phyloP scores from a whole-genome alignment of 2,888 invertebrate genomes.

The Melipona beecheii region DNA sequence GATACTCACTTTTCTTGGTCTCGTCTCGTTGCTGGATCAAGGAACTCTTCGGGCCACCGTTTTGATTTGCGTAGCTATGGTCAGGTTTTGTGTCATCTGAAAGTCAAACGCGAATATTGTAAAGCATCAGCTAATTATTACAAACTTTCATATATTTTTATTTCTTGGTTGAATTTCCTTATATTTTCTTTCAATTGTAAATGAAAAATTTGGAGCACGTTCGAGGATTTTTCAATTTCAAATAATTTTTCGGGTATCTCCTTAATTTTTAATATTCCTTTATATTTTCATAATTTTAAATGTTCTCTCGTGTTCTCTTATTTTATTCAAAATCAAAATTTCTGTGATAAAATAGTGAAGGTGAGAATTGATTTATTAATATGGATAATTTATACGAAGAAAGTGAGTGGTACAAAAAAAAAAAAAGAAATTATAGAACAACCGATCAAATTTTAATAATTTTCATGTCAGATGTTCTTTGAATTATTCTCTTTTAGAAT shows the following conservation, averaged over 20 bases:
- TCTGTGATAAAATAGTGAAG: neutral
- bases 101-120: constrained; percentile 56
- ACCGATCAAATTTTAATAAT: neutral
- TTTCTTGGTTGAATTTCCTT: neutral
- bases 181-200: neutral
- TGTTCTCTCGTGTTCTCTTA: neutral
- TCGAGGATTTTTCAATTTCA: too few relatives aligned
- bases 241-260: too few relatives aligned
- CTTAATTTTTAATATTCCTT: neutral
- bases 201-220: too few relatives aligned
- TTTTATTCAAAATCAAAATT: neutral
- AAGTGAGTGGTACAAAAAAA: neutral
- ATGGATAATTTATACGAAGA: neutral
- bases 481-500: neutral
- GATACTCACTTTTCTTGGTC: constrained; percentile 70
- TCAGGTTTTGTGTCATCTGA: constrained; percentile 80
- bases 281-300: neutral
- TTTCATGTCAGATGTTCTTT: neutral
- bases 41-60: constrained; percentile 77
- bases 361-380: too few relatives aligned
- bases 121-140: neutral
- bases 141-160: too few relatives aligned
- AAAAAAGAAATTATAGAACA: neutral
- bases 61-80: constrained; percentile 75
- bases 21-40: constrained; percentile 62